Conservation (phyloP, 1,140 invertebrate species). For the Akabosia matsudoensis region DNA sequence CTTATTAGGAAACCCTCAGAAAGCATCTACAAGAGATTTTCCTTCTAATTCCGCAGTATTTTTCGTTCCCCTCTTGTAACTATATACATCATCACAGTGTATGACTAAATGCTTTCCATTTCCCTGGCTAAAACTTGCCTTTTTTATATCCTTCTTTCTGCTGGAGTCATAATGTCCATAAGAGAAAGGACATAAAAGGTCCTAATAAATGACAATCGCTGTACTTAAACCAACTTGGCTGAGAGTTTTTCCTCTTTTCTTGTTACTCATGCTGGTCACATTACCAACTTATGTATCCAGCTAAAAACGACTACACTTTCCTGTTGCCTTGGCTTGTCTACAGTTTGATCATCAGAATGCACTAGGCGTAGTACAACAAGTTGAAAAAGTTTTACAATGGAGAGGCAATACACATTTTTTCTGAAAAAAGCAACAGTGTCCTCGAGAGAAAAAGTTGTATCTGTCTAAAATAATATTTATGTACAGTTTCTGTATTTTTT, state of each 20-base stretch:
- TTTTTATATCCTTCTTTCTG: conserved; percentile 1
- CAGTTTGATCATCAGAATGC: not conserved
- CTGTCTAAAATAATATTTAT: no score
- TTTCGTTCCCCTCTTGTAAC: no score
- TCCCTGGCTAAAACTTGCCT: not conserved
- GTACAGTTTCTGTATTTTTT: no score
- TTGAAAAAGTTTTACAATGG: not conserved
- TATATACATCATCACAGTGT: no score
- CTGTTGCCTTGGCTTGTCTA: not conserved
- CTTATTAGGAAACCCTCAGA: not conserved
- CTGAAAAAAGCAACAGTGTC: not conserved
- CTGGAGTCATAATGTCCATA: not conserved
- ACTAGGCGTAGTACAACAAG: not conserved
- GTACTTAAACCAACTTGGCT: not conserved
- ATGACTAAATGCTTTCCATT: no score
- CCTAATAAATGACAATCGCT: not conserved
- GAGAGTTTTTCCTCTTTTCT: not conserved
- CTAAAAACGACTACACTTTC: not conserved
- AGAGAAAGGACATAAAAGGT: not conserved
- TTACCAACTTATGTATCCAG: conserved; percentile 1
- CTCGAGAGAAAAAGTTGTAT: no score
- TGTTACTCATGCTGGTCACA: conserved; percentile 13
- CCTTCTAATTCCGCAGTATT: no score
- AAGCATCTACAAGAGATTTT: not conserved
- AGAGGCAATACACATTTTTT: no score